Base-by-base conservation (phyloP, 2,888 invertebrate species). In the Dryocosmus kuriphilus region DNA sequence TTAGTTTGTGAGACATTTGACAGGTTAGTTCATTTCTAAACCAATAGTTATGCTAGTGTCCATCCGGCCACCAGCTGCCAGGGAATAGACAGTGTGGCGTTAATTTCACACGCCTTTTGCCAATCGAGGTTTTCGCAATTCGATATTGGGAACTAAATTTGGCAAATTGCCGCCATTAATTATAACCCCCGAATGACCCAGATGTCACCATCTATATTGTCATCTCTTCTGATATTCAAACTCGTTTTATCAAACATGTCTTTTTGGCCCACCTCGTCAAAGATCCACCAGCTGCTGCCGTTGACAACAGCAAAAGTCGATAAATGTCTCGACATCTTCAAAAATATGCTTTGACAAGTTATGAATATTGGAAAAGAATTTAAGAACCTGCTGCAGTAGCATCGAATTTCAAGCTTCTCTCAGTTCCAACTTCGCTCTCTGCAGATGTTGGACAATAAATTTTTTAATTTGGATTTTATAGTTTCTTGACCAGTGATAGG, bases 131-230 rank as follows among this genome's bases (percentile, higher is more conserved):
- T 80, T 75, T 75, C 76, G 79, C 65, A 76, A 77, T 77, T 82
- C 76, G 79, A 77, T 60, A 32, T 76, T 22, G 61, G 51, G 41
- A 74, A 74, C 75, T 73, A 76, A 77, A 79, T 75, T 82, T 86
- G 87, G 86, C 86, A 76, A 41, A 77, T 80, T 77, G 85, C 87
- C 86, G 84, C 74, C 82, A 87, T 87, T 86, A 85, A 86, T 87
- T 85, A 84, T 82, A 80, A 80, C 77, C 77, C 67, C 81, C 79
- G 61, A 76, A 81, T 76, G 77, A 74, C 60, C 75, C 27, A 62
- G 61, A 38, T 41, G 57, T 35, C 55, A 77, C 65, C 74, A 65
- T 65, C 51, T 74, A 65, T 74, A 77, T 76, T 65, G 41, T 38
- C 46, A 30, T 74, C 65, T 46, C 63, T 57, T 63, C 57, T 74